Evolutionary conservation across 2,888 invertebrate genomes (phyloP), one percentile per base, ranked within the genome.

Genomic region (Nasonia oneida): DNA sequence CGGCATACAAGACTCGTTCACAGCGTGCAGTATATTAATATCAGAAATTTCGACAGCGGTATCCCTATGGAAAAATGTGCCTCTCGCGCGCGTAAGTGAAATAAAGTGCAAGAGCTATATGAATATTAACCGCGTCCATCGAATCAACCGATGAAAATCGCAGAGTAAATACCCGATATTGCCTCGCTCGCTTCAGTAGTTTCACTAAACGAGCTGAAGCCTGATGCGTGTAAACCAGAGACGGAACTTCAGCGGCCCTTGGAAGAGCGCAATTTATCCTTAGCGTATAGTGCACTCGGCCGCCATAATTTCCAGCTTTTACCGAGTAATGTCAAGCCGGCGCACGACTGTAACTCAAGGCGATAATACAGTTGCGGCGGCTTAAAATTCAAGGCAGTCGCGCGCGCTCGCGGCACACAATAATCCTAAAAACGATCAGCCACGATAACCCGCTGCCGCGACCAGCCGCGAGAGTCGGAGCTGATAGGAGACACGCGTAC

Each of bases 351-450:
- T 77, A 84, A 84, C 79, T 84, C 83, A 84, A 23, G 37, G 73
- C 64, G 83, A 84, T 79, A 84, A 79, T 73, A 33, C 42, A 33
- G 61, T 57, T 14, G 29, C n/a, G 12, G 33, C 37, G 23, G 18
- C 37, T 70, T 57, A 76, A 76, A 82, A 82, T 77, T 77, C 42
- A 75, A 29, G 18, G 50, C 4, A 8, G 10, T 14, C 53, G 15
- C 67, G 15, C 67, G 67, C n/a, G 15, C 71, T 0, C 37, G 15
- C 71, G n/a, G 33, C 10, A 39, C 4, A 15, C 39, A 57, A 18
- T 14, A 57, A 47, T 71, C 77, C 85, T 85, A 87, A 85, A 88
- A 84, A 79, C 64, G 83, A 84, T 84, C 75, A 50, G 67, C 70
- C 37, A n/a, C 14, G 37, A 23, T 18, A 71, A 53, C 18, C 47